Percentiles rank a stretch among this genome's conserved stretches.
Conservation (phyloP, 2,113 vertebrate genomes). For the Myxocyprinus asiaticus region DNA sequence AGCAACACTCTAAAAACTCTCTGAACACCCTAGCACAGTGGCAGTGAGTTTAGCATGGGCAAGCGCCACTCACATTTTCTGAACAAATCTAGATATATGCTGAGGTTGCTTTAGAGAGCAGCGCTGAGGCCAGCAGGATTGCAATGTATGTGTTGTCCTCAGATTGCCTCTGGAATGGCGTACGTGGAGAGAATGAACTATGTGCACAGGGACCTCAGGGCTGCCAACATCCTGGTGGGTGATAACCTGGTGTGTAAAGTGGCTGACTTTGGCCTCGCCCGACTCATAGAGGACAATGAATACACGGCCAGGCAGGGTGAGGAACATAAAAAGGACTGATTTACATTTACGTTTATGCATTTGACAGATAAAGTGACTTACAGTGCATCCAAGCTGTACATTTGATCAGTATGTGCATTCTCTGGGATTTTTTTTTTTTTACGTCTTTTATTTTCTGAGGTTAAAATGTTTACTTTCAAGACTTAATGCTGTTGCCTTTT, state of each 20-base stretch:
- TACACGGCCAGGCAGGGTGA: constrained; percentile 95
- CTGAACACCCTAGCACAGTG: too few species aligned
- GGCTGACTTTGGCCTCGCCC: constrained; percentile 93
- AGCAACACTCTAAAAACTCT: too few species aligned
- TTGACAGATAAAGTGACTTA: too few species aligned
- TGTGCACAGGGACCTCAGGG: constrained; percentile 93
- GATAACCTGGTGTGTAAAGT: constrained; percentile 98
- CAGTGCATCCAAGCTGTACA: too few species aligned
- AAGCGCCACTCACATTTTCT: too few species aligned
- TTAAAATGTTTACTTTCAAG: not conserved
- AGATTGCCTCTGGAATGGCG: constrained; percentile 97
- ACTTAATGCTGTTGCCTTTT: not conserved
- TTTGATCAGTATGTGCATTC: too few species aligned
- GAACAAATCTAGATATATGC: too few species aligned
- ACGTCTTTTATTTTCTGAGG: not conserved
- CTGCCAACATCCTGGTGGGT: constrained; percentile 96
- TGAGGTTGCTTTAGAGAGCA: not conserved
- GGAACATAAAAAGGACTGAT: too few species aligned
- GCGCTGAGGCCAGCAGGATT: not conserved
- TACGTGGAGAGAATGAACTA: constrained; percentile 99
- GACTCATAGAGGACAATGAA: constrained; percentile 97
- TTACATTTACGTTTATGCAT: too few species aligned
- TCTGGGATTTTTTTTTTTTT: too few species aligned
- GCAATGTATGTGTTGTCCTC: constrained; percentile 37
- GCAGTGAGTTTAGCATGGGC: too few species aligned